Evolutionary conservation across 2,797 vertebrate species (phyloP).

Genomic region (Thunnus albacares): DNA sequence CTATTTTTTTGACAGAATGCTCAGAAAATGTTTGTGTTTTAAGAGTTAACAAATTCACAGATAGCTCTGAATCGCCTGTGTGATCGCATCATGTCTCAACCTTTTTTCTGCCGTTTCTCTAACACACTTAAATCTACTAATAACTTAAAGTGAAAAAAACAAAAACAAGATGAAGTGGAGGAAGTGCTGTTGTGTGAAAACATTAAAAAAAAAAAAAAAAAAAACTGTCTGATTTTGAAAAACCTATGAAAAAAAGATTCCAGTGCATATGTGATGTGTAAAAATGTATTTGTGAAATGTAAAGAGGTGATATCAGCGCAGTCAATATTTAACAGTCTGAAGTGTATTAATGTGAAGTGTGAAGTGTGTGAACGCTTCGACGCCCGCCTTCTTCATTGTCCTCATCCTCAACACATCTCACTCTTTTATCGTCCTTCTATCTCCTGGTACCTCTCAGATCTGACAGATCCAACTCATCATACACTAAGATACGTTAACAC

Average conservation of each 20-base stretch:
- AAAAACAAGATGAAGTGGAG: background rate
- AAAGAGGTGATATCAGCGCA: slow-evolving; percentile 9
- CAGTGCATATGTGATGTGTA: background rate
- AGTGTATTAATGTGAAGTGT: slow-evolving; percentile 10
- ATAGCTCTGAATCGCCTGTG: background rate
- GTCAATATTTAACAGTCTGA: slow-evolving; percentile 18
- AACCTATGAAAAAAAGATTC: background rate
- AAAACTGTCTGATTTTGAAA: background rate
- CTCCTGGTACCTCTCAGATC: slow-evolving; percentile 42
- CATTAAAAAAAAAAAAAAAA: background rate
- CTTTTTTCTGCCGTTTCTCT: background rate
- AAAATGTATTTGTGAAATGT: slow-evolving; percentile 25
- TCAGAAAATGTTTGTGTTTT: background rate
- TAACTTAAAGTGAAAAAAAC: background rate
- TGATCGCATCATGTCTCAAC: background rate
- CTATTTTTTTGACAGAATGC: background rate
- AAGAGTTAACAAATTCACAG: too few relatives aligned
- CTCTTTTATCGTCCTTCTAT: slow-evolving; percentile 49
- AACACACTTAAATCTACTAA: background rate
- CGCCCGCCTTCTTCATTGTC: slow-evolving; percentile 34
- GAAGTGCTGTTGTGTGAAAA: slow-evolving; percentile 2
- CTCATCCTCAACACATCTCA: slow-evolving; percentile 24
- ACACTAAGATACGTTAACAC: slow-evolving; percentile 32
- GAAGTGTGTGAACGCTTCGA: background rate
- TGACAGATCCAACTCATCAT: slow-evolving; percentile 43